Evolutionary conservation across 2,888 invertebrate species (phyloP).

Genomic region (Conistra vaccinii): DNA sequence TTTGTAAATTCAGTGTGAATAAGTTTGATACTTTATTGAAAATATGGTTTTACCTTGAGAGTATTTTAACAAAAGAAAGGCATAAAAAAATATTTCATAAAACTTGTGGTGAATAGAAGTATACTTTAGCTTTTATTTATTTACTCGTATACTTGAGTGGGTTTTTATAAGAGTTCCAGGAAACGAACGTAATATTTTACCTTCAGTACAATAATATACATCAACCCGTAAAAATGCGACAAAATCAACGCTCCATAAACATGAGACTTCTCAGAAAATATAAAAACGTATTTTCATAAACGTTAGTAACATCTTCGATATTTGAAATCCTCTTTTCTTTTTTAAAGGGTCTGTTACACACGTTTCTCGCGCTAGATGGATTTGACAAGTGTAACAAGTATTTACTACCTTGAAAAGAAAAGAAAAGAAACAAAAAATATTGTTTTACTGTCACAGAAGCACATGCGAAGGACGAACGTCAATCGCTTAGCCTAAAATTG

Average conservation of each 20-base stretch:
- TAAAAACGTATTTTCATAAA: conserved; percentile 34
- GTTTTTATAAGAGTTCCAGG: neutral
- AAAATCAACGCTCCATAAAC: conserved; percentile 30
- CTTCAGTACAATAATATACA: conserved; percentile 18
- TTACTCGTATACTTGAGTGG: neutral
- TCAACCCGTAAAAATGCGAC: conserved; percentile 26
- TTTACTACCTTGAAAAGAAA: neutral
- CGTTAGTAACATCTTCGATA: conserved; percentile 32
- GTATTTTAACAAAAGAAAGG: neutral
- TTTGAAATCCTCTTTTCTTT: conserved; percentile 30
- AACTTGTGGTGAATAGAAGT: accelerated
- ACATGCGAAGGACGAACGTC: neutral
- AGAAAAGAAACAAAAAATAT: neutral
- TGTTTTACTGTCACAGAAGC: neutral
- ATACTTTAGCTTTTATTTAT: conserved; percentile 10
- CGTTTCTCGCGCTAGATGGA: neutral
- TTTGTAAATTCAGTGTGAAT: neutral
- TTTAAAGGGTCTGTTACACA: conserved; percentile 26
- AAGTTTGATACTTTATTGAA: neutral
- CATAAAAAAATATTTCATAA: neutral
- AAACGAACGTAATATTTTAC: conserved; percentile 22
- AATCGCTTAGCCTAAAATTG: neutral
- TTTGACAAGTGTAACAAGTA: neutral
- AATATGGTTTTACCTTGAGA: neutral
- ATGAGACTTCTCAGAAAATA: conserved; percentile 23